Evolutionary conservation across 2,113 vertebrate species (phyloP), one percentile per base, ranked within the genome.

Genomic region (Astur gentilis): DNA sequence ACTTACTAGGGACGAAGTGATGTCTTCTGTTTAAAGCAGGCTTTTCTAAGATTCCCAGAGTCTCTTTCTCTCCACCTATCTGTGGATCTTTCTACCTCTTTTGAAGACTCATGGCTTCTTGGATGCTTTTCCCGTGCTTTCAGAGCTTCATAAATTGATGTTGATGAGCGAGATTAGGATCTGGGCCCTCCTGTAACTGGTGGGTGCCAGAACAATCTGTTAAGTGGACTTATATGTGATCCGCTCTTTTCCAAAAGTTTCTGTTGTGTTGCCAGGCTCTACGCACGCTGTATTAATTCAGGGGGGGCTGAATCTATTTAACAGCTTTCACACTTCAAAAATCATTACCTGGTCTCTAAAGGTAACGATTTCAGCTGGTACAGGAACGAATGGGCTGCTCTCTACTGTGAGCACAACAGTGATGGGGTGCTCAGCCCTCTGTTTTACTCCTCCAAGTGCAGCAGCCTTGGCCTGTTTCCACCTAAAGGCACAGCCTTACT

Each of bases 391-490:
- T 1, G 22, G 36, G 38, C n/a, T 36, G 27, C 16, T 69, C 14
- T 1, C 34, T 47, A 0, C 57, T 9, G 26, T 2, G 18, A 29
- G 49, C 49, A 29, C 0, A 1, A 2, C 50, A 26, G n/a, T 5
- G 67, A 31, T 4, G 4, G n/a, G 16, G 8, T 52, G 13, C 42
- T 89, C 73, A 38, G 36, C 9, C 36, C 69, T 64, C 21, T 3
- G 3, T 14, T 69, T 81, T 42, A 40, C 45, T 42, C 20, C 40
- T 38, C 17, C 3, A 16, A 73, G 32, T 5, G 23, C 76, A 76
- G 70, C 61, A 79, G 66, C 29, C n/a, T 78, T 42, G 60, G 38
- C 52, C 61, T 26, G 7, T 66, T 75, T n/a, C 55, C 61, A n/a
- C 17, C 61, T 7, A 15, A 54, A 47, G 25, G 32, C 10, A 12